phyloP scores from a whole-genome alignment of 2,113 vertebrate species.

The Tychaedon coryphoeus region DNA sequence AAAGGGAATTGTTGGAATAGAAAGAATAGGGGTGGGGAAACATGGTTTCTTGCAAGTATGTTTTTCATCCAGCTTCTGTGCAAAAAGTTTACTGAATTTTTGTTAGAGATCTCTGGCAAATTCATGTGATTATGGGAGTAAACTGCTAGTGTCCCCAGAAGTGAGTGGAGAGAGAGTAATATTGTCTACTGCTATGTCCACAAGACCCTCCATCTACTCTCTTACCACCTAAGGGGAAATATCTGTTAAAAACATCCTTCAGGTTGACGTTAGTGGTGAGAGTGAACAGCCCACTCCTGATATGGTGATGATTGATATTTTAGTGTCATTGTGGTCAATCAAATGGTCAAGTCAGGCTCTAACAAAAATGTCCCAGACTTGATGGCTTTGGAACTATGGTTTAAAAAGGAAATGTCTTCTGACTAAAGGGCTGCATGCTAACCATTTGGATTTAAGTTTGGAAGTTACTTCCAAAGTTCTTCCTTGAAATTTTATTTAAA shows the following conservation, averaged over 20 bases:
- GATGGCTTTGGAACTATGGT: not conserved
- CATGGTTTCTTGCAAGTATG: not conserved
- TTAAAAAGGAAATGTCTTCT: not conserved
- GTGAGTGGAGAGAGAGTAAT: not conserved
- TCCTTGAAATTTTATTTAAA: not conserved
- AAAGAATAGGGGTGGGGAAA: not conserved
- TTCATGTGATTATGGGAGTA: not conserved
- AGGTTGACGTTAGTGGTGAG: not conserved
- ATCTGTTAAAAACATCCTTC: not conserved
- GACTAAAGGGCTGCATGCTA: not conserved
- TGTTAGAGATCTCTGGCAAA: not conserved
- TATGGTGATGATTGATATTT: not conserved
- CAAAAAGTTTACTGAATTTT: not conserved
- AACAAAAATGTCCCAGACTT: not conserved
- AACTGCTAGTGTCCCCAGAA: not conserved
- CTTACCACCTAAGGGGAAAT: not conserved
- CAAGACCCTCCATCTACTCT: not conserved
- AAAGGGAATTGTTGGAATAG: not conserved
- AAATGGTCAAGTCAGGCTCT: not conserved
- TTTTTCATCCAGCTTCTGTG: not conserved
- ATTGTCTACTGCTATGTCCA: not conserved
- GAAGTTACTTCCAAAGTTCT: not conserved
- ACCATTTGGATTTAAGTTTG: not conserved
- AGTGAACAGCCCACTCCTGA: not conserved
- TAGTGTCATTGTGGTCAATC: not conserved